A percentile compares a stretch with the other conserved stretches of the same genome.
Conservation (phyloP, 1,140 invertebrate species). For the Agrilus planipennis region DNA sequence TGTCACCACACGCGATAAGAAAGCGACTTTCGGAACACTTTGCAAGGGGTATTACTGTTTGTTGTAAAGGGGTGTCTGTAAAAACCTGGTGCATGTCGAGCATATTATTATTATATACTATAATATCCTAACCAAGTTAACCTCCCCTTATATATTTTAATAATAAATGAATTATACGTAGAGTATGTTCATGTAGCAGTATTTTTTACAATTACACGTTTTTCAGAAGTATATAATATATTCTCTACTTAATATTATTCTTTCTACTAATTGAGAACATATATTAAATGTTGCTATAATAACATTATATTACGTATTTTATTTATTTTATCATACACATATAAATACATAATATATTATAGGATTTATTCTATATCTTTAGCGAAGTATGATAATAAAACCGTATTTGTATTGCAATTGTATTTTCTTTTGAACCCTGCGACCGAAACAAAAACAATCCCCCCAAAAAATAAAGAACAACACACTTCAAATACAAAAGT, state of each 20-base stretch:
- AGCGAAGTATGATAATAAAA: conserved; percentile 35
- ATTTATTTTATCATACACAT: conserved; percentile 35
- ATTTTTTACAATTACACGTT: conserved; percentile 36
- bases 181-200: conserved; percentile 28
- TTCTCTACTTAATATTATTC: conserved; percentile 30
- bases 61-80: conserved; percentile 29
- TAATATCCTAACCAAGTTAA: conserved; percentile 19
- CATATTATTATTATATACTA: conserved; percentile 18
- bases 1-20: no score
- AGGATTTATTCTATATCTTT: conserved; percentile 33
- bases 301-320: conserved; percentile 33
- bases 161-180: conserved; percentile 28
- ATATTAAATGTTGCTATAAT: conserved; percentile 37
- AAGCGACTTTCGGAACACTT: no score
- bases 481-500: no score
- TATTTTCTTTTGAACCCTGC: conserved; percentile 14
- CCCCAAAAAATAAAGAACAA: no score
- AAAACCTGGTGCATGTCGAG: conserved; percentile 21
- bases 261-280: conserved; percentile 34
- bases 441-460: no score
- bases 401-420: conserved; percentile 34
- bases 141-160: conserved; percentile 28
- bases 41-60: conserved; percentile 16
- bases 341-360: conserved; percentile 32
- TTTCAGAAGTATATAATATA: conserved; percentile 34